Conservation (phyloP, 1,140 invertebrate species). For the Drosophila paulistorum region DNA sequence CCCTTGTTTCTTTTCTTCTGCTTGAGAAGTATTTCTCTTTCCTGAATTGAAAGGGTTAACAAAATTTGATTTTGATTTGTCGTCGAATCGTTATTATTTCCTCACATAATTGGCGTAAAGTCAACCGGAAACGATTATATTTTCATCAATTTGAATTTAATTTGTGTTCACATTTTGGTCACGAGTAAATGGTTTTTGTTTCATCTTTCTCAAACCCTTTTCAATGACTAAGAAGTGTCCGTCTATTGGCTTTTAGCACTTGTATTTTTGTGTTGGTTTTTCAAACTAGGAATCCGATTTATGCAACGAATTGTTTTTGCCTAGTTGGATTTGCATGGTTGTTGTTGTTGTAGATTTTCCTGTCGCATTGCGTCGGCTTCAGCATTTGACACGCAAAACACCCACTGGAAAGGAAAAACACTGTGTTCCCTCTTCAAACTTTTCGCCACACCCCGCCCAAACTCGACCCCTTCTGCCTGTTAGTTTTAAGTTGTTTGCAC, state of each 20-base stretch:
- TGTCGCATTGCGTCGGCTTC: conserved; percentile 73
- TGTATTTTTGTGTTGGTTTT: too few relatives aligned
- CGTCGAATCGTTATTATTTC: conserved; percentile 4
- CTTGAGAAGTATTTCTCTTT: conserved; percentile 39
- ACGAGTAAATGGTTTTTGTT: conserved; percentile 25
- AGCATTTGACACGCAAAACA: conserved; percentile 34
- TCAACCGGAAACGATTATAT: conserved; percentile 75
- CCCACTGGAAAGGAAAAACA: conserved; percentile 10
- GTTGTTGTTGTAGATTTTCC: conserved; percentile 20
- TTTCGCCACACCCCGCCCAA: conserved; percentile 6
- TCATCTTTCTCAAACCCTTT: conserved; percentile 22
- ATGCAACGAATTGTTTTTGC: background rate
- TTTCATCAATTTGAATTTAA: conserved; percentile 56
- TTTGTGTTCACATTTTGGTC: conserved; percentile 48
- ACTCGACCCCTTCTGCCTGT: conserved; percentile 16
- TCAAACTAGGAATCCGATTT: background rate
- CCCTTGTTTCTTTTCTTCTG: conserved; percentile 13
- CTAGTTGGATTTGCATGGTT: background rate
- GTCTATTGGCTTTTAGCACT: too few relatives aligned
- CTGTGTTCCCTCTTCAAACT: conserved; percentile 1
- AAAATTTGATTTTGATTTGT: conserved; percentile 53
- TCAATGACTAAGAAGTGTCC: background rate
- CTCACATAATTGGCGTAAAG: conserved; percentile 73
- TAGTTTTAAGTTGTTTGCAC: conserved; percentile 53
- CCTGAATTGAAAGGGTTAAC: conserved; percentile 39